Conservation (phyloP, 2,113 vertebrate species). For the Phalacrocorax pelagicus region DNA sequence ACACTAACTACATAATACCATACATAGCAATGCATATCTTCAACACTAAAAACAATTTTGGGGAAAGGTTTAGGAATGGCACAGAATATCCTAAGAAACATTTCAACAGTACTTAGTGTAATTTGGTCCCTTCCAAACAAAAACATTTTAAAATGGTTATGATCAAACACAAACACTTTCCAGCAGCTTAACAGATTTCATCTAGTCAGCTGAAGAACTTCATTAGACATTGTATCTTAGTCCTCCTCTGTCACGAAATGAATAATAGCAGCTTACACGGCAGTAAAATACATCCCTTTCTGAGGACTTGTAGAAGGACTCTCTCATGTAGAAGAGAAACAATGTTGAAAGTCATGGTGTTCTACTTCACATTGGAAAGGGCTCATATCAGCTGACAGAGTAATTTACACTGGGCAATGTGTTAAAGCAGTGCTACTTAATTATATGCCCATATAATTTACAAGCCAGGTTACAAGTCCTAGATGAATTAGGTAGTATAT, state of each 20-base stretch:
- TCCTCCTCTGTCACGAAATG: neutral
- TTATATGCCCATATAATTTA: neutral
- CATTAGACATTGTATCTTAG: neutral
- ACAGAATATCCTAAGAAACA: neutral
- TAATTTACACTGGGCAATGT: neutral
- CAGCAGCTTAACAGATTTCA: neutral
- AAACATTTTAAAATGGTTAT: neutral
- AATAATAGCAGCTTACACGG: neutral
- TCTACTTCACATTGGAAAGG: neutral
- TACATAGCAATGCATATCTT: neutral
- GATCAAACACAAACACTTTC: neutral
- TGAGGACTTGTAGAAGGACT: neutral
- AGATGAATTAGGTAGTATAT: neutral
- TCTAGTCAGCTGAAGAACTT: neutral
- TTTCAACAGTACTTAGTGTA: neutral
- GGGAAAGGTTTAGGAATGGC: neutral
- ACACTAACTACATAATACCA: neutral
- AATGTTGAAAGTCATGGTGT: neutral
- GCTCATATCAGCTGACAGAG: neutral
- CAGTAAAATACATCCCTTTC: neutral
- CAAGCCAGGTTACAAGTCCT: neutral
- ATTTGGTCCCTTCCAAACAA: neutral
- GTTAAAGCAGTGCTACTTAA: neutral
- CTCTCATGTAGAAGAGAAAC: neutral
- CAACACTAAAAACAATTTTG: neutral